Percentiles rank a stretch among this genome's conserved stretches.
These are phyloP conservation scores for Tachysurus fulvidraco DNA, from an alignment of 2,113 vertebrate species.

Conservation along the genomic window DNA sequence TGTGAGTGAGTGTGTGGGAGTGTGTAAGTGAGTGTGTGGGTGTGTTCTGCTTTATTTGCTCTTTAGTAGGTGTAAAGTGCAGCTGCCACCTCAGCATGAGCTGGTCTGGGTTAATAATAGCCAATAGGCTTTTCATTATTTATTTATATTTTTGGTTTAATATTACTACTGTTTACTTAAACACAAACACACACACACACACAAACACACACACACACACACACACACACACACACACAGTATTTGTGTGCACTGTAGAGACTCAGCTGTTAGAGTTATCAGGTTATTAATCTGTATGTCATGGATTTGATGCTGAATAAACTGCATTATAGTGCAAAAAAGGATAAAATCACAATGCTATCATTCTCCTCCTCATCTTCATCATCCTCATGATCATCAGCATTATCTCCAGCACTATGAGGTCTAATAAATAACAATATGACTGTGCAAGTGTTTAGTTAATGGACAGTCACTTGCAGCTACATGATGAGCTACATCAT, in stretches of 20 bases:
- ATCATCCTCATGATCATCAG: not conserved
- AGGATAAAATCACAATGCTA: not conserved
- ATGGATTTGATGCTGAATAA: not conserved
- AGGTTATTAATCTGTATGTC: not conserved
- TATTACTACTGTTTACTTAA: constrained; percentile 36
- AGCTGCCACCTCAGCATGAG: constrained; percentile 67
- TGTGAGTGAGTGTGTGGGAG: constrained; percentile 24
- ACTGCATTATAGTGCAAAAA: not conserved
- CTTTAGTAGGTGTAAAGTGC: constrained; percentile 53
- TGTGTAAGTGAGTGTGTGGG: constrained; percentile 31
- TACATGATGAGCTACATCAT: not conserved
- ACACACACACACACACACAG: constrained; percentile 27
- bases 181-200: constrained; percentile 23
- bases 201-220: constrained; percentile 19
- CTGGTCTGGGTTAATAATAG: constrained; percentile 75
- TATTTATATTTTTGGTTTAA: constrained; percentile 5
- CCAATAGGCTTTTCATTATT: constrained; percentile 43
- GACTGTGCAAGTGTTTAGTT: not conserved
- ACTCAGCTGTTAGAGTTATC: not conserved
- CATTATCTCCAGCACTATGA: not conserved
- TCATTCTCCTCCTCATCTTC: not conserved
- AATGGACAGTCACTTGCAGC: constrained; percentile 14
- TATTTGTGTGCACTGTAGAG: not conserved
- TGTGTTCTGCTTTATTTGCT: constrained; percentile 61
- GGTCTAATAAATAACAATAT: not conserved